Percentiles rank a stretch among this genome's conserved stretches.
phyloP scores from a whole-genome alignment of 2,888 invertebrate genomes.

The Gasteruption jaculator region DNA sequence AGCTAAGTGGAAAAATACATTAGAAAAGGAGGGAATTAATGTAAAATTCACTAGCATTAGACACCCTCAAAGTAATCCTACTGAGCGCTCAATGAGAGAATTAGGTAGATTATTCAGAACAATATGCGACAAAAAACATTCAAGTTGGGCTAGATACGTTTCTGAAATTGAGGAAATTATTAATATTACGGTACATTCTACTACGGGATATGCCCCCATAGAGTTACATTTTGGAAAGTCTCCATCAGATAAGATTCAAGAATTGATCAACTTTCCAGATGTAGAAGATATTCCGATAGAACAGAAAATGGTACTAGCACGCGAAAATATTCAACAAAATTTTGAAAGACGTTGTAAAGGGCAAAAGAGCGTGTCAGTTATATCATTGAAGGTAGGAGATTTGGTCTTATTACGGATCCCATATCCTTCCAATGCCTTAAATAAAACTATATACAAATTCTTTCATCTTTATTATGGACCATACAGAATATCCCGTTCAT shows the following conservation, averaged over 20 bases:
- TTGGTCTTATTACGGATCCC: conserved; percentile 15
- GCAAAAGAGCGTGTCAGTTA: conserved; percentile 10
- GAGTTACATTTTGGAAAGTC: conserved; percentile 21
- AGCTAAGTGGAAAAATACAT: conserved; percentile 9
- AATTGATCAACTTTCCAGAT: conserved; percentile 11
- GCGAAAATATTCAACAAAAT: conserved; percentile 12
- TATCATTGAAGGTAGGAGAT: conserved; percentile 14
- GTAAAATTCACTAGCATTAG: conserved; percentile 16
- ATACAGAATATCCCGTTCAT: conserved; percentile 11
- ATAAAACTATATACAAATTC: conserved; percentile 13
- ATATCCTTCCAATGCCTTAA: conserved; percentile 12
- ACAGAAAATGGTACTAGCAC: conserved; percentile 14
- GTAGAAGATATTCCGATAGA: neutral
- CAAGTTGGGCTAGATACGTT: conserved; percentile 19
- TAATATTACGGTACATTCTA: conserved; percentile 18
- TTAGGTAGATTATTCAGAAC: conserved; percentile 22
- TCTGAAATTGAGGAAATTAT: conserved; percentile 14
- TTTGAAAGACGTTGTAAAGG: conserved; percentile 12
- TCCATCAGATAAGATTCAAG: conserved; percentile 10
- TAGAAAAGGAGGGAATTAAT: conserved; percentile 8
- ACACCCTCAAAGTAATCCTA: conserved; percentile 21
- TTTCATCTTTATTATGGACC: conserved; percentile 21
- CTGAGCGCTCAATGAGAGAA: conserved; percentile 21
- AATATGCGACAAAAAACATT: conserved; percentile 17
- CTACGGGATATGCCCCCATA: conserved; percentile 16